phyloP scores from a whole-genome alignment of 2,113 vertebrate genomes.

The Ranitomeya imitator region DNA sequence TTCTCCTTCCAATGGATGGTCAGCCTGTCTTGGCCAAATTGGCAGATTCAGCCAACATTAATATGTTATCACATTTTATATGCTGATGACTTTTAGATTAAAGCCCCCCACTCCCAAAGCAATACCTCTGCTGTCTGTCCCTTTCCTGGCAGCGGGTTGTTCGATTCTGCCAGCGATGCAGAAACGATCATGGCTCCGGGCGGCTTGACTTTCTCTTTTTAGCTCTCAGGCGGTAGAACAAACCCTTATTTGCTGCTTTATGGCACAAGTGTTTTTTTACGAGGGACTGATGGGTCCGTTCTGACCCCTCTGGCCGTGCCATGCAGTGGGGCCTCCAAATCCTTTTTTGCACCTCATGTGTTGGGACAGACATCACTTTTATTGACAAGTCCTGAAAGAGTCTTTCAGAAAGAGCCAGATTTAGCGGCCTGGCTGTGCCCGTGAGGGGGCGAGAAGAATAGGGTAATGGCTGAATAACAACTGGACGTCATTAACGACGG shows the following conservation, averaged over 20 bases:
- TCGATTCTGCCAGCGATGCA: neutral
- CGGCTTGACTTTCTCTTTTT: neutral
- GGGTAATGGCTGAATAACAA: neutral
- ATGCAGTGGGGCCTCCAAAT: neutral
- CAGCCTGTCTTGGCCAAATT: no score
- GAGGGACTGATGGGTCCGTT: neutral
- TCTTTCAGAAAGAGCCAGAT: neutral
- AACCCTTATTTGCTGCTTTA: neutral
- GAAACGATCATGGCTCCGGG: neutral
- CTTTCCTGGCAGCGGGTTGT: neutral
- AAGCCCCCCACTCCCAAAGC: neutral
- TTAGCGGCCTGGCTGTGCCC: neutral
- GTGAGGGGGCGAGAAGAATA: neutral
- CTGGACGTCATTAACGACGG: neutral
- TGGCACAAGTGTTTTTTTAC: neutral
- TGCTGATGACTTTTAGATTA: no score
- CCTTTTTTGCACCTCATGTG: neutral
- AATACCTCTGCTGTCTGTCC: neutral
- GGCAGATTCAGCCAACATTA: no score
- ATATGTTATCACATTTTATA: no score
- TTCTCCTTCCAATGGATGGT: no score
- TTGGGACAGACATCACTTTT: constrained; percentile 20
- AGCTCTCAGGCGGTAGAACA: neutral
- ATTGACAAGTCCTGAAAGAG: constrained; percentile 22
- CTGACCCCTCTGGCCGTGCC: neutral